Percentiles rank a stretch among this genome's conserved stretches.
phyloP scores from a whole-genome alignment of 2,797 vertebrate genomes.

The Macrochelys suwanniensis region DNA sequence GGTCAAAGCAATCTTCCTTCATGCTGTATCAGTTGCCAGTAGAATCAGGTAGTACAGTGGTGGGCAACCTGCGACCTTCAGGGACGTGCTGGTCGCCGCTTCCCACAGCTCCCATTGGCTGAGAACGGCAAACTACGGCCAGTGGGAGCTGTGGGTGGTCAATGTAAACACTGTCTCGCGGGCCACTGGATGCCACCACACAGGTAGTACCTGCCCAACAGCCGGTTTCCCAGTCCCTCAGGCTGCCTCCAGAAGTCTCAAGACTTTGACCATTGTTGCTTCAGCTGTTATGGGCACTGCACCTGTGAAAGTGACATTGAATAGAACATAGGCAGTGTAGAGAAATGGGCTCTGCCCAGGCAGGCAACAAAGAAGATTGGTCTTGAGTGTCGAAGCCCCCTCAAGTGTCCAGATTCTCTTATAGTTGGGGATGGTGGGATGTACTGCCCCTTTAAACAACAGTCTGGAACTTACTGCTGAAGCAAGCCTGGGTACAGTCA shows the following conservation, averaged over 20 bases:
- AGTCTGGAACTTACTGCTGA: background rate
- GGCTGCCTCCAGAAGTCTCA: background rate
- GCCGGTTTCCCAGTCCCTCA: background rate
- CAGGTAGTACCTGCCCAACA: background rate
- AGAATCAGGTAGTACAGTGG: background rate
- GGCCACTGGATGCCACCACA: too few species aligned
- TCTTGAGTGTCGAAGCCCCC: background rate
- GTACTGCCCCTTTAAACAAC: background rate
- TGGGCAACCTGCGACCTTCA: too few species aligned
- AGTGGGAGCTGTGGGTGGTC: too few species aligned
- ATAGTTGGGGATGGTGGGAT: background rate
- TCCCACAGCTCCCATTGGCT: too few species aligned
- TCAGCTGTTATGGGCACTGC: background rate
- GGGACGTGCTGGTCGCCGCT: too few species aligned
- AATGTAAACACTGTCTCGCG: too few species aligned
- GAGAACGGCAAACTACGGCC: too few species aligned
- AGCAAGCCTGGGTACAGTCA: too few species aligned
- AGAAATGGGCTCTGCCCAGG: background rate
- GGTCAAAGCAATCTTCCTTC: background rate
- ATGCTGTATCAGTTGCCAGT: background rate
- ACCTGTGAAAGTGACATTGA: background rate
- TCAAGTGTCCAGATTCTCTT: background rate
- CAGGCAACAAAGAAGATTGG: background rate
- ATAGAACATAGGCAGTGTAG: background rate
- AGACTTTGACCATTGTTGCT: background rate